A percentile compares a stretch with the other conserved stretches of the same genome.
These are phyloP conservation scores for Nothocercus julius DNA, from an alignment of 2,113 vertebrate genomes.

Conservation along the genomic window DNA sequence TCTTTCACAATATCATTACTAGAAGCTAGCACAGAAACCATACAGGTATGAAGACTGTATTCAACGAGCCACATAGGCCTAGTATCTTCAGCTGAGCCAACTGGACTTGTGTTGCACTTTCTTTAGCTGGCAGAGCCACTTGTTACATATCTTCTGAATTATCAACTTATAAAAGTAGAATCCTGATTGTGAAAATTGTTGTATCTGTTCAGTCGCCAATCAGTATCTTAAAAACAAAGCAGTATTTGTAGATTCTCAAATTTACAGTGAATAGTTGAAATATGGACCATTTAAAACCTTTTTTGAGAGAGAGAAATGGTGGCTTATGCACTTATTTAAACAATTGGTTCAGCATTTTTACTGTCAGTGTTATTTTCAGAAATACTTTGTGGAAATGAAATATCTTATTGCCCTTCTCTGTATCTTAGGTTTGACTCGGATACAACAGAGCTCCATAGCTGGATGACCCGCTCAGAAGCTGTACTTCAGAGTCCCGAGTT, in stretches of 20 bases:
- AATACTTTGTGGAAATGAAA: not conserved
- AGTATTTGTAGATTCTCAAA: not conserved
- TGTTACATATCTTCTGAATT: not conserved
- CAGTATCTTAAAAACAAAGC: not conserved
- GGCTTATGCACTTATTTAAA: not conserved
- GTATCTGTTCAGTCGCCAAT: not conserved
- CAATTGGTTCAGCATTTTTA: not conserved
- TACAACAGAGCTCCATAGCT: slow-evolving; percentile 96
- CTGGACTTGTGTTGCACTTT: not conserved
- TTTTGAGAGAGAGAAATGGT: not conserved
- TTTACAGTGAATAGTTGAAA: not conserved
- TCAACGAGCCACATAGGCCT: not conserved
- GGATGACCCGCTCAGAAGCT: slow-evolving; percentile 96
- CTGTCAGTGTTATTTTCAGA: not conserved
- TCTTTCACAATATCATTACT: not conserved
- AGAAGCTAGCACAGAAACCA: not conserved
- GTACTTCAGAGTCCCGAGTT: slow-evolving; percentile 94
- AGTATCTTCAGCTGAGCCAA: not conserved
- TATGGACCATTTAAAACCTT: not conserved
- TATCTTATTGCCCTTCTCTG: not conserved
- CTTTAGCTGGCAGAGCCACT: not conserved
- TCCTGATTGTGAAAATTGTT: not conserved
- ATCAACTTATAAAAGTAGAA: not conserved
- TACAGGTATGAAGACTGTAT: not conserved
- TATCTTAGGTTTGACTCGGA: slow-evolving; percentile 91